Base-by-base conservation (phyloP, 2,113 vertebrate species). In the Oplegnathus fasciatus region DNA sequence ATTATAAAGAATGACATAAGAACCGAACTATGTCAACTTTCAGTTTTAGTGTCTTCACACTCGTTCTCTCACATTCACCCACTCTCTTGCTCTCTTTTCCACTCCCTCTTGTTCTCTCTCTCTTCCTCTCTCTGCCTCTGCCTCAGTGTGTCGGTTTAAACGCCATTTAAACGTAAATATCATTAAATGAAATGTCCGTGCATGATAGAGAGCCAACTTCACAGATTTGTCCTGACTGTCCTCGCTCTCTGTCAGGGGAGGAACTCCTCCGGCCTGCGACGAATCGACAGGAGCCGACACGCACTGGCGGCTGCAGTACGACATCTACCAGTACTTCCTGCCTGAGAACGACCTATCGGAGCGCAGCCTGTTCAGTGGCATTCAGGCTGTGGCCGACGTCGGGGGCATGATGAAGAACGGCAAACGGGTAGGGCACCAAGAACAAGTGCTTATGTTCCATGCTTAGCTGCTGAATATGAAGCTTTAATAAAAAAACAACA, bases 251-350 rank as follows among this genome's bases (percentile, higher is more conserved):
- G 0, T 82, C 89, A 99, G 98, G 92, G 97, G 95, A 2, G 58
- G 34, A 17, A 28, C 26, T 61, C 95, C 97, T 9, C 95, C 95
- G 0, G 52, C 82, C 0, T 99, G 98, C 17, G 96, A 98, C 1
- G 55, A 88, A 0, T 91, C 90, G 2, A 95, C 75, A 0, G 95
- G 61, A 0, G 55, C 22, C 46, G 75, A 79, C 84, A 95, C 95
- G 0, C 94, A 94, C 22, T 97, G 96, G 97, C 95, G 97, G 15
- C 88, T 99, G 82, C 93, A 32, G 78, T 99, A 99, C 0, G 97
- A 99, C 0, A 58, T 99, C 79, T 99, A 98, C 89, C 97, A 96
- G 93, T 97, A 97, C 92, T 99, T 98, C 91, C 93, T 99, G 42
- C 97, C 97, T 0, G 97, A 98, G 95, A 96, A 91, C 0, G 96